Evolutionary conservation across 2,888 invertebrate genomes (phyloP).

Genomic region (Xylota sylvarum): DNA sequence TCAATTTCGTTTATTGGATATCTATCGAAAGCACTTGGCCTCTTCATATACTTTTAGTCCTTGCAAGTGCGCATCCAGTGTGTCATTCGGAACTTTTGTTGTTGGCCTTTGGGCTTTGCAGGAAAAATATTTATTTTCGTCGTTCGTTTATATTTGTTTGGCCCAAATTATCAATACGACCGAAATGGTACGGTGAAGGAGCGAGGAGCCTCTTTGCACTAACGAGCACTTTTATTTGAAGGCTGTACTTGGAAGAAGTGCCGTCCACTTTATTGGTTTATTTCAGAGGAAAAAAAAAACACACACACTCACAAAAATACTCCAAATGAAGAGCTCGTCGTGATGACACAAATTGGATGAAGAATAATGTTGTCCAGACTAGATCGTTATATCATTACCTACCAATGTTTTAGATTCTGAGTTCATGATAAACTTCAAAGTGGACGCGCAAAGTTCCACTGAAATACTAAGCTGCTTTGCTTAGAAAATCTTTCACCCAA

Average conservation of each 20-base stretch:
- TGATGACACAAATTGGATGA: slow-evolving; percentile 11
- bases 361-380: neutral
- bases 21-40: slow-evolving; percentile 71
- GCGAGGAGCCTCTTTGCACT: slow-evolving; percentile 20
- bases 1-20: slow-evolving; percentile 75
- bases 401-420: neutral
- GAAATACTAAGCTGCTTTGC: neutral
- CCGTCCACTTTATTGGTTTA: slow-evolving; percentile 43
- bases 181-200: slow-evolving; percentile 28
- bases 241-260: slow-evolving; percentile 16
- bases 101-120: slow-evolving; percentile 28
- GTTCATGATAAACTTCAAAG: neutral
- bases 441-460: neutral
- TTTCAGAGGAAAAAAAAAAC: slow-evolving; percentile 11
- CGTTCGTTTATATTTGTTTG: slow-evolving; percentile 59
- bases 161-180: slow-evolving; percentile 36
- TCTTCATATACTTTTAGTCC: slow-evolving; percentile 52
- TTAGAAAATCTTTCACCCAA: neutral
- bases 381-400: neutral
- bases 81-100: slow-evolving; percentile 39
- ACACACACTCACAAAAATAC: neutral
- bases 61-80: slow-evolving; percentile 48
- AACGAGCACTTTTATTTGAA: slow-evolving; percentile 57
- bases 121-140: slow-evolving; percentile 57
- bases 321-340: slow-evolving; percentile 7